A percentile compares a stretch with the other conserved stretches of the same genome.
Evolutionary conservation across 2,888 invertebrate genomes (phyloP).

Genomic region (Rhyacophila evoluta): DNA sequence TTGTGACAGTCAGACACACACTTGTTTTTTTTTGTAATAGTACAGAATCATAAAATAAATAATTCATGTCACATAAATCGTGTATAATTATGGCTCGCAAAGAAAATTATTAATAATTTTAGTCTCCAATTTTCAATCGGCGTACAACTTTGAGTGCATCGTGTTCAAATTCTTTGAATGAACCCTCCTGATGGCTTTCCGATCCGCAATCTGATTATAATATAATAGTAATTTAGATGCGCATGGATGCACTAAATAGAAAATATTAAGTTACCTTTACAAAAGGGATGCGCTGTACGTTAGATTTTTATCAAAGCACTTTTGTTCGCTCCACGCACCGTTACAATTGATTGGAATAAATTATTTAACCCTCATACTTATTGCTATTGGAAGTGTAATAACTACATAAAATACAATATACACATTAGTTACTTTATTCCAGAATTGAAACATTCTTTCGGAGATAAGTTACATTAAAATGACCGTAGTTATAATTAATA

Average conservation of each 20-base stretch:
- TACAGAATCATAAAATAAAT: too few species aligned
- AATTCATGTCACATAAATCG: too few species aligned
- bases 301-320: constrained; percentile 45
- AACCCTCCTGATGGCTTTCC: constrained; percentile 26
- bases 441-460: too few species aligned
- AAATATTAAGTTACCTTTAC: constrained; percentile 54
- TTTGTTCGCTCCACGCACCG: not conserved
- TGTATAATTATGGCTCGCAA: too few species aligned
- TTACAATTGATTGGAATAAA: constrained; percentile 8
- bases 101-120: too few species aligned
- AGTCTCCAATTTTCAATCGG: not conserved
- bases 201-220: constrained; percentile 53
- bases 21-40: too few species aligned
- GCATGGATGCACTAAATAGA: constrained; percentile 45
- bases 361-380: not conserved
- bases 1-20: too few species aligned
- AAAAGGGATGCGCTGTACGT: constrained; percentile 43
- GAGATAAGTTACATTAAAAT: too few species aligned
- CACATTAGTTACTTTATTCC: too few species aligned
- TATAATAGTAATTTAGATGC: constrained; percentile 48
- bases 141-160: not conserved
- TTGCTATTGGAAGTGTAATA: too few species aligned
- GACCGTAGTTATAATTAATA: too few species aligned
- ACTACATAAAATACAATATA: too few species aligned
- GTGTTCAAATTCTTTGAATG: not conserved